Evolutionary conservation across 2,113 vertebrate species (phyloP).

Genomic region (Fulica atra): DNA sequence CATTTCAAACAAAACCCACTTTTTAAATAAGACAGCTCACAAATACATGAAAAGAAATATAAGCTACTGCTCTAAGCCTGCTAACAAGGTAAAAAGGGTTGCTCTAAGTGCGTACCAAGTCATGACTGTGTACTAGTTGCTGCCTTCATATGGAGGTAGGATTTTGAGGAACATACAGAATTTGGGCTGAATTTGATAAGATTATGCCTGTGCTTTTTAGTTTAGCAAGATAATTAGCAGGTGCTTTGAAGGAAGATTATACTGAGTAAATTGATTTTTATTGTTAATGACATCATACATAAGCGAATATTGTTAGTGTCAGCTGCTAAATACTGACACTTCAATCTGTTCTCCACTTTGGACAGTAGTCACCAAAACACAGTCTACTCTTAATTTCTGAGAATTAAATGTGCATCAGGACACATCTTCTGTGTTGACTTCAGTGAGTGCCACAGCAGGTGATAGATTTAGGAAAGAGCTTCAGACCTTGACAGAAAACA

Average conservation of each 20-base stretch:
- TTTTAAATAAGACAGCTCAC: neutral
- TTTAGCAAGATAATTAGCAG: neutral
- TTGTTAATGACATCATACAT: neutral
- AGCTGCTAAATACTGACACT: neutral
- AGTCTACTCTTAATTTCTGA: neutral
- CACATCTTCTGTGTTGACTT: neutral
- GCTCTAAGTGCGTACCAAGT: neutral
- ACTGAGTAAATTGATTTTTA: neutral
- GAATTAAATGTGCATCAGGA: neutral
- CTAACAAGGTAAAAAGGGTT: neutral
- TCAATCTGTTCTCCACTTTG: neutral
- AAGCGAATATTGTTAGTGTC: neutral
- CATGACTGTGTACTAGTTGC: neutral
- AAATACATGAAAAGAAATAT: neutral
- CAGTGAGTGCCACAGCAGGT: conserved; percentile 14
- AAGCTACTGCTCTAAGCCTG: neutral
- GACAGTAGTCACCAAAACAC: neutral
- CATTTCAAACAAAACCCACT: neutral
- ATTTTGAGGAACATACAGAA: neutral
- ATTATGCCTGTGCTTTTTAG: neutral
- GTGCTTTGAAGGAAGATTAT: neutral
- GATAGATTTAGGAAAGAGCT: conserved; percentile 7
- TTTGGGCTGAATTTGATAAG: neutral
- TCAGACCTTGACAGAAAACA: conserved; percentile 35
- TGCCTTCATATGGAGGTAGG: neutral